phyloP scores from a whole-genome alignment of 1,140 invertebrate species.

The Aphaenogaster rudis region DNA sequence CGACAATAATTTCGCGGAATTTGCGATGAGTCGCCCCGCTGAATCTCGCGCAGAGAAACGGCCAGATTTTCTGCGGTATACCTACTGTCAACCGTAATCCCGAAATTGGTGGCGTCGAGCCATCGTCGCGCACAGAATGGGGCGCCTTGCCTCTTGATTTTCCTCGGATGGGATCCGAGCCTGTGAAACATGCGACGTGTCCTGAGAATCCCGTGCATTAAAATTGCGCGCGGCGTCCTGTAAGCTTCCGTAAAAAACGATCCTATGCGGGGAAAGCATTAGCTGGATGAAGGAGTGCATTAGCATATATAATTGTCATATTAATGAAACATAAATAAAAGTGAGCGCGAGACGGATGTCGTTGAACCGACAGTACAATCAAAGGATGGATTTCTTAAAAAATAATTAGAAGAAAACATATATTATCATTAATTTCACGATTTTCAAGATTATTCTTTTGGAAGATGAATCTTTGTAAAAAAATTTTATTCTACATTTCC shows the following conservation, averaged over 20 bases:
- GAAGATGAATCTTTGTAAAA: background rate
- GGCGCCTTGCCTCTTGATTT: constrained; percentile 46
- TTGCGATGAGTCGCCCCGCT: constrained; percentile 9
- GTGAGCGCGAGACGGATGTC: background rate
- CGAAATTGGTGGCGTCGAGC: constrained; percentile 44
- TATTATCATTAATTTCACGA: background rate
- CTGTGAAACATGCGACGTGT: constrained; percentile 33
- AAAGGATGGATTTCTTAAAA: no score
- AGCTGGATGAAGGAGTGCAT: background rate
- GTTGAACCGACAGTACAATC: no score
- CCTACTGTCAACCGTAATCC: constrained; percentile 51
- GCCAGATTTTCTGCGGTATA: constrained; percentile 36
- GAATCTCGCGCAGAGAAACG: constrained; percentile 38
- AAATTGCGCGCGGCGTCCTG: constrained; percentile 8
- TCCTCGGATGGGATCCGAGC: constrained; percentile 8
- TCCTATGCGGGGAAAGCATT: background rate
- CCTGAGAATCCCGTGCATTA: constrained; percentile 47
- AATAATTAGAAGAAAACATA: background rate
- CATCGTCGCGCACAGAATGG: constrained; percentile 25
- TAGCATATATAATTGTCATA: background rate
- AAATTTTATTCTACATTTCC: background rate
- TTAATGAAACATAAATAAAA: background rate
- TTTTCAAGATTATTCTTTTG: background rate
- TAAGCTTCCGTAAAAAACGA: constrained; percentile 22
- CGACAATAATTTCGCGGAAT: constrained; percentile 43